Evolutionary conservation across 2,888 invertebrate species (phyloP), one percentile per base, ranked within the genome.

Genomic region (Homarus gammarus): DNA sequence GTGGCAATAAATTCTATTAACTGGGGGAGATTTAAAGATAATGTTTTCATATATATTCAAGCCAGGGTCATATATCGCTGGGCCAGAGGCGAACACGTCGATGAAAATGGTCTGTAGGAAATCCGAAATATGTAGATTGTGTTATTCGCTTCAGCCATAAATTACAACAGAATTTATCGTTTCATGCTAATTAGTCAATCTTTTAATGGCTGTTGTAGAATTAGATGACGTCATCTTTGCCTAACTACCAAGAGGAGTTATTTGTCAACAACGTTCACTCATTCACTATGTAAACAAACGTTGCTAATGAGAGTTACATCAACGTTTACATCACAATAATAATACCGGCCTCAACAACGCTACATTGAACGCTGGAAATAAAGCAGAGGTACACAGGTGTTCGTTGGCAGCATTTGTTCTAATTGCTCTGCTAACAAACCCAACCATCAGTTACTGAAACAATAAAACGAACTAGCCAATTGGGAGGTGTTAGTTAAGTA

Each of bases 1-100:
- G n/a, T n/a, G n/a, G n/a, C 2, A 12, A 56, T 56, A 56, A 56
- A 12, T 56, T 56, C 22, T 56, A 56, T 18, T 56, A 56, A 56
- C 12, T 15, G 56, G 56, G 22, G 12, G 22, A 1, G 22, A 22
- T 56, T 56, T 12, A 15, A 56, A 56, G 56, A 56, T 56, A 56
- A 56, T 56, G 56, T 56, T 56, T 56, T 56, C 56, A 56, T 56
- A 56, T 56, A 56, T 56, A 56, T 56, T 56, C 56, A 56, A 3
- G 3, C 18, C 3, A 56, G 5, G 22, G 2, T 3, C 56, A 18
- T 56, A 18, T 56, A 56, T 56, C 22, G 56, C 56, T 5, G 18
- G 56, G 18, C n/a, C n/a, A n/a, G n/a, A n/a, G n/a, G n/a, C n/a
- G n/a, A n/a, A n/a, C 22, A 0, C 1, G 18, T 1, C 56, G 56